Evolutionary conservation across 1,140 invertebrate genomes (phyloP).

Genomic region (Medauroidea extradentata): DNA sequence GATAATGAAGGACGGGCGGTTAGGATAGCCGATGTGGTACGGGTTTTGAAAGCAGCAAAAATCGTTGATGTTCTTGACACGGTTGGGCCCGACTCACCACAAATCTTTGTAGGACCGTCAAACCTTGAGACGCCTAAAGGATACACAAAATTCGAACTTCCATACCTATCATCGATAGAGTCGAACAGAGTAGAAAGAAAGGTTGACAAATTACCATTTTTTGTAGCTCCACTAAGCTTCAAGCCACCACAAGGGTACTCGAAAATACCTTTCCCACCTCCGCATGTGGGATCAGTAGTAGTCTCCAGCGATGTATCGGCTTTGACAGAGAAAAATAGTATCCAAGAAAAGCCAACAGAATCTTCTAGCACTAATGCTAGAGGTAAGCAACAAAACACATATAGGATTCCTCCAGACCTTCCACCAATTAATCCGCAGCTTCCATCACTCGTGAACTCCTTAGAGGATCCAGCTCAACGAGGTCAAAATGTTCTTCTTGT

Average conservation of each 20-base stretch:
- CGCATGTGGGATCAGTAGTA: constrained; percentile 79
- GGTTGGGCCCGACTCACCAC: constrained; percentile 57
- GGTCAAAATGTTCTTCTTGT: background rate
- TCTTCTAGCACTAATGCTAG: constrained; percentile 5
- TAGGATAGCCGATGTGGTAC: constrained; percentile 63
- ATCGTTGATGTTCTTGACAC: constrained; percentile 71
- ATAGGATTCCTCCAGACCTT: constrained; percentile 43
- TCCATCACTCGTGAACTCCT: constrained; percentile 54
- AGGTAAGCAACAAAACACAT: constrained; percentile 6
- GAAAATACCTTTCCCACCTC: constrained; percentile 76
- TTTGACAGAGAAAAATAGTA: constrained; percentile 9
- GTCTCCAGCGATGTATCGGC: constrained; percentile 41
- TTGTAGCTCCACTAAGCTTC: constrained; percentile 77
- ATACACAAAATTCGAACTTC: constrained; percentile 75
- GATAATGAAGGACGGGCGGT: constrained; percentile 47
- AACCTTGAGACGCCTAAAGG: constrained; percentile 62
- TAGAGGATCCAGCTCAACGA: constrained; percentile 46
- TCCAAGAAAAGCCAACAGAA: constrained; percentile 26
- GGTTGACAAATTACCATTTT: constrained; percentile 69
- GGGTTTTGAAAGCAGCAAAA: constrained; percentile 60
- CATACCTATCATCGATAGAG: constrained; percentile 71
- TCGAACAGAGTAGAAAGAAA: constrained; percentile 65
- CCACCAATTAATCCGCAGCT: constrained; percentile 51
- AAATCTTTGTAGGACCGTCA: constrained; percentile 75
- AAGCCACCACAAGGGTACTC: constrained; percentile 73